Conservation (phyloP, 2,797 vertebrate genomes). For the Gymnocypris eckloni region DNA sequence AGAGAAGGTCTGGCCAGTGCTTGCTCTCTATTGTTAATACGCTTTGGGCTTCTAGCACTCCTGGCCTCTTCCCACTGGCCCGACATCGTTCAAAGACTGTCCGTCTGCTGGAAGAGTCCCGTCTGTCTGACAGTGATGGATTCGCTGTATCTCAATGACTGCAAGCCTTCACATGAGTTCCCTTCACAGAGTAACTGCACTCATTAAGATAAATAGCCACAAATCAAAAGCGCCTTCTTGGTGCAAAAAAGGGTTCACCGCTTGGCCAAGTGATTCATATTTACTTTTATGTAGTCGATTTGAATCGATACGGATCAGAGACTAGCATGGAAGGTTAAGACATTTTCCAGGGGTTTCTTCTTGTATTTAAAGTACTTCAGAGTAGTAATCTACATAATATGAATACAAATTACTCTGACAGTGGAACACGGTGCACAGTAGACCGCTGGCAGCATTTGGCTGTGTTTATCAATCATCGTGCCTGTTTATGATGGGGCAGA, state of each 20-base stretch:
- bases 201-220: conserved; percentile 63
- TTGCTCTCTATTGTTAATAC: conserved; percentile 45
- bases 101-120: conserved; percentile 55
- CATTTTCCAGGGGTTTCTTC: conserved; percentile 55
- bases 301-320: conserved; percentile 64
- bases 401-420: conserved; percentile 68
- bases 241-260: conserved; percentile 37
- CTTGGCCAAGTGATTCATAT: conserved; percentile 58
- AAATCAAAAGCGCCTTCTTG: conserved; percentile 63
- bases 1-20: conserved; percentile 28
- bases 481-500: conserved; percentile 34
- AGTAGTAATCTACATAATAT: conserved; percentile 70
- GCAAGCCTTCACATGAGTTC: conserved; percentile 56
- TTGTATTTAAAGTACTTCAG: conserved; percentile 61
- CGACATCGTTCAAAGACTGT: conserved; percentile 51
- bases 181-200: conserved; percentile 58
- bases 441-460: conserved; percentile 36
- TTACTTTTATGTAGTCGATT: conserved; percentile 51
- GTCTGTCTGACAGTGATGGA: conserved; percentile 66
- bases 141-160: conserved; percentile 54
- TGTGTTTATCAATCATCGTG: conserved; percentile 57
- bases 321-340: conserved; percentile 67
- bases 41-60: conserved; percentile 34
- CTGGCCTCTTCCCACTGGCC: conserved; percentile 48
- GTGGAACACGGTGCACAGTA: conserved; percentile 55